Conservation (phyloP, 2,113 vertebrate species). For the Cottus gobio region DNA sequence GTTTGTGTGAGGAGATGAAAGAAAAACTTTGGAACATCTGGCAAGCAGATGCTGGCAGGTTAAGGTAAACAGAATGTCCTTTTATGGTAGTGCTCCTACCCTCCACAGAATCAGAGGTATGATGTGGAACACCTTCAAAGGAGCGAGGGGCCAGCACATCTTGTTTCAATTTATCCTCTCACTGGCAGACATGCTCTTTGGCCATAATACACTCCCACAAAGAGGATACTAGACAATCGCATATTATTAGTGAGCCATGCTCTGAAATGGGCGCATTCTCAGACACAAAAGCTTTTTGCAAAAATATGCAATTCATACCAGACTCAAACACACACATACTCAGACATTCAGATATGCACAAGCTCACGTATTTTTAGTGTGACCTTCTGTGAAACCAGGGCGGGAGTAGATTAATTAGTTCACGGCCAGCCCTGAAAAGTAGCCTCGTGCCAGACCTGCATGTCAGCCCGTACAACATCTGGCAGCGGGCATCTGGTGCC, state of each 20-base stretch:
- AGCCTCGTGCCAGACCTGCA: slow-evolving; percentile 72
- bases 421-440: slow-evolving; percentile 68
- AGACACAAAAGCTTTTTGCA: slow-evolving; percentile 48
- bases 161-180: slow-evolving; percentile 84
- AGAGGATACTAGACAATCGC: slow-evolving; percentile 58
- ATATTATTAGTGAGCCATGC: slow-evolving; percentile 30
- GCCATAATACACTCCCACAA: slow-evolving; percentile 73
- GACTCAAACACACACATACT: slow-evolving; percentile 1
- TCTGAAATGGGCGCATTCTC: slow-evolving; percentile 40
- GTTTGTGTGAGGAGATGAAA: slow-evolving; percentile 80
- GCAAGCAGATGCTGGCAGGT: slow-evolving; percentile 82
- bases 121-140: slow-evolving; percentile 85
- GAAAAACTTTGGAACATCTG: slow-evolving; percentile 82
- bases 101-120: slow-evolving; percentile 79
- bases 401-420: slow-evolving; percentile 80
- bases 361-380: slow-evolving; percentile 55
- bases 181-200: slow-evolving; percentile 73
- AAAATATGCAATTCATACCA: slow-evolving; percentile 25
- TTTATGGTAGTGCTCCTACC: slow-evolving; percentile 79
- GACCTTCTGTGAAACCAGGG: slow-evolving; percentile 74
- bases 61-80: slow-evolving; percentile 84
- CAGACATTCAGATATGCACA: slow-evolving; percentile 52
- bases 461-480: slow-evolving; percentile 81
- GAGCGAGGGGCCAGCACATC: slow-evolving; percentile 78
- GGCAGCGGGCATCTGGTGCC: slow-evolving; percentile 83